Evolutionary conservation across 1,140 invertebrate species (phyloP).

Genomic region (Marisa cornuarietis): DNA sequence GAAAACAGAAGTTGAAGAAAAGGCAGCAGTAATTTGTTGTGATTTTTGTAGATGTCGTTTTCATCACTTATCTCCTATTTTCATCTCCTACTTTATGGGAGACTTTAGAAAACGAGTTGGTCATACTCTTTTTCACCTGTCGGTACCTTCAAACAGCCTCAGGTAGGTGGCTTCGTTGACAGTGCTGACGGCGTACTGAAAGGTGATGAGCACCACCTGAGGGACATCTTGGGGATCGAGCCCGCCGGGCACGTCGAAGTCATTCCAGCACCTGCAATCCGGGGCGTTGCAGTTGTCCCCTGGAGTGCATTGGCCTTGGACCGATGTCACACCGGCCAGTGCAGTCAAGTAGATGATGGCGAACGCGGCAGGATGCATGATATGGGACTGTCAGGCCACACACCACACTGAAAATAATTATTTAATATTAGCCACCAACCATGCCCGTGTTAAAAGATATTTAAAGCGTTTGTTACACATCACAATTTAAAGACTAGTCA

Average conservation of each 20-base stretch:
- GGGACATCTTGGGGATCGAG: constrained; percentile 75
- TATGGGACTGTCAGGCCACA: too few relatives aligned
- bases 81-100: too few relatives aligned
- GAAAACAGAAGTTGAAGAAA: too few relatives aligned
- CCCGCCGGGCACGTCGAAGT: constrained; percentile 57
- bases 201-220: constrained; percentile 94
- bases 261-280: constrained; percentile 37
- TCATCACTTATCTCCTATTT: too few relatives aligned
- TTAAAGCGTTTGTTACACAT: too few relatives aligned
- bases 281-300: constrained; percentile 31
- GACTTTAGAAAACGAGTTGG: constrained; percentile 29
- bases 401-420: too few relatives aligned
- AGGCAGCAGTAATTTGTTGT: too few relatives aligned
- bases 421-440: too few relatives aligned
- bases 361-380: too few relatives aligned
- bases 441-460: too few relatives aligned
- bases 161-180: not conserved
- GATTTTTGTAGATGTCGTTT: too few relatives aligned
- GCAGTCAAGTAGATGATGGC: not conserved
- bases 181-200: constrained; percentile 90
- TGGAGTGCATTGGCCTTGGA: constrained; percentile 9
- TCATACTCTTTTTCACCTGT: constrained; percentile 20
- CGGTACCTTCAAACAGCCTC: constrained; percentile 4
- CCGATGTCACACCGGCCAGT: not conserved
- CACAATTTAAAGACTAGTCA: too few relatives aligned